Evolutionary conservation across 1,140 invertebrate species (phyloP).

Genomic region (Leptoteleia sp.): DNA sequence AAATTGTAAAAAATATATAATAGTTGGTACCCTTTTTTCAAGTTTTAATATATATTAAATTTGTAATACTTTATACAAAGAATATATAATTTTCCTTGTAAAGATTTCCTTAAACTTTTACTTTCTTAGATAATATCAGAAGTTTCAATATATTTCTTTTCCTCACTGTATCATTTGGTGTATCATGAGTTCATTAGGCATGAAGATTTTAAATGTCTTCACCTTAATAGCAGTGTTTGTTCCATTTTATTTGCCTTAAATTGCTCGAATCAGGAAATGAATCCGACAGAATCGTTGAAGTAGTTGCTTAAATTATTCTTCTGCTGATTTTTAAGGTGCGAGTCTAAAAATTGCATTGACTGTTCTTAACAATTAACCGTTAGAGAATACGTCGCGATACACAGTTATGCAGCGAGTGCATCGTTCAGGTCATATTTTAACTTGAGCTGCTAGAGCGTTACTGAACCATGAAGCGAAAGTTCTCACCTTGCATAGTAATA

Average conservation of each 20-base stretch:
- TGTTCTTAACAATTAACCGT: conserved; percentile 64
- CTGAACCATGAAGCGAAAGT: conserved; percentile 69
- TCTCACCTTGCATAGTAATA: conserved; percentile 62
- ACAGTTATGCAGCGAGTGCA: conserved; percentile 66
- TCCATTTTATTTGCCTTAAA: conserved; percentile 21
- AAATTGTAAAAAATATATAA: no score
- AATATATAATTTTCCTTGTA: no score
- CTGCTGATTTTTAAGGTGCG: conserved; percentile 38
- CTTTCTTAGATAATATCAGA: no score
- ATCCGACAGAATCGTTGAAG: conserved; percentile 6
- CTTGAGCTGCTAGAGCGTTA: conserved; percentile 53
- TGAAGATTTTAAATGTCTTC: conserved; percentile 26
- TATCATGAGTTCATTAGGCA: conserved; percentile 17
- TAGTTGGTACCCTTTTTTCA: no score
- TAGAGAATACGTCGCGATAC: conserved; percentile 66
- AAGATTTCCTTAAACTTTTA: no score
- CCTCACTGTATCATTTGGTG: no score
- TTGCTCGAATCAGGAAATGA: conserved; percentile 23
- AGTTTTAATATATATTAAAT: no score
- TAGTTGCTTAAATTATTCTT: conserved; percentile 48
- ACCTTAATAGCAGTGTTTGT: conserved; percentile 16
- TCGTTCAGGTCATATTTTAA: conserved; percentile 63
- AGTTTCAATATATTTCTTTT: conserved; percentile 2
- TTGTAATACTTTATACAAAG: no score
- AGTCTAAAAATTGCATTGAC: conserved; percentile 49